These are phyloP conservation scores for Sesamia nonagrioides DNA, from an alignment of 1,140 invertebrate genomes.

Conservation along the genomic window DNA sequence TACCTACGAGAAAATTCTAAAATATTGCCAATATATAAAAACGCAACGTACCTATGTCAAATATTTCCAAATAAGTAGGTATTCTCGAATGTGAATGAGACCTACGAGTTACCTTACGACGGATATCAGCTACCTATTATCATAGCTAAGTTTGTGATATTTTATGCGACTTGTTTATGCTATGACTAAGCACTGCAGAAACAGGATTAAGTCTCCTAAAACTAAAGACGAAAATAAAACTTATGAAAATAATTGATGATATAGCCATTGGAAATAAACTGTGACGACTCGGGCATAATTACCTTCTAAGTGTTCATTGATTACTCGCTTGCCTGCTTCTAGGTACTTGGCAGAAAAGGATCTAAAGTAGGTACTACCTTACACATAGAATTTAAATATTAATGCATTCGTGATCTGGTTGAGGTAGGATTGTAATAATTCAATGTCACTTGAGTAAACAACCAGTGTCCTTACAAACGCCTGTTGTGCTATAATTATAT, in stretches of 20 bases:
- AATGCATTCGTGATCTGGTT: slow-evolving; percentile 40
- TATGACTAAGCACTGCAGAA: too few relatives aligned
- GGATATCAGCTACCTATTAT: too few relatives aligned
- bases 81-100: too few relatives aligned
- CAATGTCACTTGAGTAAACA: slow-evolving; percentile 42
- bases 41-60: too few relatives aligned
- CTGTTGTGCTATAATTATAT: slow-evolving; percentile 40
- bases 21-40: too few relatives aligned
- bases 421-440: slow-evolving; percentile 40
- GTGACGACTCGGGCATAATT: background rate
- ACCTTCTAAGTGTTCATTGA: background rate
- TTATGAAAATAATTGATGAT: background rate
- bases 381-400: slow-evolving; percentile 31
- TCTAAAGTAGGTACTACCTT: slow-evolving; percentile 13
- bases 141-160: too few relatives aligned
- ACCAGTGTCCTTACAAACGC: slow-evolving; percentile 32
- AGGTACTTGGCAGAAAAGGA: slow-evolving; percentile 8
- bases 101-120: too few relatives aligned
- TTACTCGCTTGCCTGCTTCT: slow-evolving; percentile 1
- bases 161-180: too few relatives aligned
- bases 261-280: slow-evolving; percentile 6
- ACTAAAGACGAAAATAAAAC: background rate
- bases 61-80: too few relatives aligned
- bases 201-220: too few relatives aligned
- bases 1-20: too few relatives aligned